Conservation (phyloP, 2,113 vertebrate species). For the Rana temporaria region DNA sequence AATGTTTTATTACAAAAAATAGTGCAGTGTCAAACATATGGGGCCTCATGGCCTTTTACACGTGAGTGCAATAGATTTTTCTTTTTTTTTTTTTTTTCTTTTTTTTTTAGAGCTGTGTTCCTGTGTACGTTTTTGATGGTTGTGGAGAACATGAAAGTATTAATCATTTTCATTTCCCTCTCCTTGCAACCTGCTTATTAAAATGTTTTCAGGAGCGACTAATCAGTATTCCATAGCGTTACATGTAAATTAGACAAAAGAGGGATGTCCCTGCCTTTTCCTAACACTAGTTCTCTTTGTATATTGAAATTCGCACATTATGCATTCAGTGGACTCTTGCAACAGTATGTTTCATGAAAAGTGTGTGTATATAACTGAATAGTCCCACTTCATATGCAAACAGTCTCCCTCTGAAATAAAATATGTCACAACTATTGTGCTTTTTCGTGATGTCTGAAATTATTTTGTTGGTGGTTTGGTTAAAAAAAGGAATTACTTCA, state of each 20-base stretch:
- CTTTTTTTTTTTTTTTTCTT: slow-evolving; percentile 6
- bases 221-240: slow-evolving; percentile 75
- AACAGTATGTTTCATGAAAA: slow-evolving; percentile 69
- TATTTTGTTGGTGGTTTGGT: too few species aligned
- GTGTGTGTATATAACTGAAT: slow-evolving; percentile 68
- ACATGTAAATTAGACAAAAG: slow-evolving; percentile 69
- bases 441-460: slow-evolving; percentile 45
- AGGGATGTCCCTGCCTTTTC: slow-evolving; percentile 59
- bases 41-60: slow-evolving; percentile 79
- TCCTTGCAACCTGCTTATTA: slow-evolving; percentile 83
- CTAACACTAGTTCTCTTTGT: slow-evolving; percentile 60
- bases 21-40: slow-evolving; percentile 69
- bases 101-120: slow-evolving; percentile 72
- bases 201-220: slow-evolving; percentile 80
- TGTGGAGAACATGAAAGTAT: slow-evolving; percentile 79
- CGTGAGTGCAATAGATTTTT: slow-evolving; percentile 79
- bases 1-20: slow-evolving; percentile 80
- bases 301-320: slow-evolving; percentile 65
- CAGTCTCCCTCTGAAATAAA: slow-evolving; percentile 77
- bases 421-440: slow-evolving; percentile 62
- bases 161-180: slow-evolving; percentile 76
- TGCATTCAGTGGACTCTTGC: slow-evolving; percentile 69
- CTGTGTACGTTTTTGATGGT: slow-evolving; percentile 79
- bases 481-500: too few species aligned
- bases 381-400: slow-evolving; percentile 74